These are phyloP conservation scores for Pseudococcus viburni DNA, from an alignment of 2,888 invertebrate genomes.

Conservation along the genomic window DNA sequence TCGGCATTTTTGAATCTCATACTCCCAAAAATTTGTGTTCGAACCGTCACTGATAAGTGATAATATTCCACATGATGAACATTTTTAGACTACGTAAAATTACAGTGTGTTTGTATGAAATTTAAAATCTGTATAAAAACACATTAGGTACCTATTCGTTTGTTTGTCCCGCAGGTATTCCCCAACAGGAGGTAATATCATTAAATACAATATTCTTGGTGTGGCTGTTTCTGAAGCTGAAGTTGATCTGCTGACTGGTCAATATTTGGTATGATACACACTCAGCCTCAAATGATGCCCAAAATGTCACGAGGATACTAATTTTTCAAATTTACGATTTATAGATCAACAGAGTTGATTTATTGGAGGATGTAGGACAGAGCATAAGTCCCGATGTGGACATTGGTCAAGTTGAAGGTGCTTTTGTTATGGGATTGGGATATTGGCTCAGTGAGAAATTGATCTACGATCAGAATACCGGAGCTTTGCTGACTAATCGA, in stretches of 20 bases:
- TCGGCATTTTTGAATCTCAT: no score
- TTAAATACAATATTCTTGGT: conserved; percentile 75
- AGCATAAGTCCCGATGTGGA: conserved; percentile 97
- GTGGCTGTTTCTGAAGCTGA: conserved; percentile 91
- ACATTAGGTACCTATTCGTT: not conserved
- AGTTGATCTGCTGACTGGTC: conserved; percentile 94
- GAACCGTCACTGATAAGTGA: no score
- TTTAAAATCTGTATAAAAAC: not conserved
- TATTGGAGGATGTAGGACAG: conserved; percentile 96
- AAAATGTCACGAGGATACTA: no score
- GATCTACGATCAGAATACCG: conserved; percentile 62
- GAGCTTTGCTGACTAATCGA: conserved; percentile 63
- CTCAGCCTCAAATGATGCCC: not conserved
- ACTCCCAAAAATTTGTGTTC: no score
- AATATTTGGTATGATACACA: conserved; percentile 80
- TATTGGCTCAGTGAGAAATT: conserved; percentile 67
- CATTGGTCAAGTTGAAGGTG: conserved; percentile 97
- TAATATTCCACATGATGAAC: no score
- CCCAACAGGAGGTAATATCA: not conserved
- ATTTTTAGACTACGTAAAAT: not conserved
- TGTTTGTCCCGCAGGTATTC: not conserved
- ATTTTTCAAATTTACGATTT: conserved; percentile 20
- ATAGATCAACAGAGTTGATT: conserved; percentile 86
- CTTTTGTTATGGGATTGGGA: conserved; percentile 81
- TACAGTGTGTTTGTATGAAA: not conserved